Evolutionary conservation across 2,113 vertebrate genomes (phyloP).

Genomic region (Lagopus leucura): DNA sequence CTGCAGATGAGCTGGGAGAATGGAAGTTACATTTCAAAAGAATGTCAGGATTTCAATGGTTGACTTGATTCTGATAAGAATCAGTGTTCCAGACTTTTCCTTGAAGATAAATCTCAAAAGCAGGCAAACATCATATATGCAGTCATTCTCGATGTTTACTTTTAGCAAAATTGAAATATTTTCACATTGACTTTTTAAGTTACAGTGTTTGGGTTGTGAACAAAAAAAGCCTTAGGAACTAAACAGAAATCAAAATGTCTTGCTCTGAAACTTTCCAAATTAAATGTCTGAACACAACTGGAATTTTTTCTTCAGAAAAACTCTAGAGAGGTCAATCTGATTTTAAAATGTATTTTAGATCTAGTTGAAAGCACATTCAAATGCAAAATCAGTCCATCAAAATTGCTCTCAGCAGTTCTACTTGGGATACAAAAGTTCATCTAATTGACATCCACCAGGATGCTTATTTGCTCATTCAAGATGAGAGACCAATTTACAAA

Average conservation of each 20-base stretch:
- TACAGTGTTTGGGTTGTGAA: background rate
- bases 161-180: conserved; percentile 16
- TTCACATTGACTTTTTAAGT: background rate
- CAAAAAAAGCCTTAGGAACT: background rate
- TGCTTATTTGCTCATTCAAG: conserved; percentile 62
- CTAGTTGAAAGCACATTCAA: conserved; percentile 41
- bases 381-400: conserved; percentile 58
- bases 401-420: conserved; percentile 62
- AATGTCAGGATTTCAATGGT: background rate
- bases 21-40: background rate
- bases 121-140: background rate
- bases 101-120: background rate
- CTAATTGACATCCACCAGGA: conserved; percentile 65
- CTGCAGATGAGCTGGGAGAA: background rate
- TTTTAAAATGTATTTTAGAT: conserved; percentile 42
- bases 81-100: conserved; percentile 9
- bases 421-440: conserved; percentile 65
- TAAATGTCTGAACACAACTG: background rate
- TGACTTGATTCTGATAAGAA: background rate
- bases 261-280: background rate
- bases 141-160: background rate
- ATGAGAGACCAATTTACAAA: conserved; percentile 65
- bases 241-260: conserved; percentile 2
- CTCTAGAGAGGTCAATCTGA: conserved; percentile 10
- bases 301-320: background rate